Evolutionary conservation across 2,113 vertebrate genomes (phyloP).

Genomic region (Dunckerocampus dactyliophorus): DNA sequence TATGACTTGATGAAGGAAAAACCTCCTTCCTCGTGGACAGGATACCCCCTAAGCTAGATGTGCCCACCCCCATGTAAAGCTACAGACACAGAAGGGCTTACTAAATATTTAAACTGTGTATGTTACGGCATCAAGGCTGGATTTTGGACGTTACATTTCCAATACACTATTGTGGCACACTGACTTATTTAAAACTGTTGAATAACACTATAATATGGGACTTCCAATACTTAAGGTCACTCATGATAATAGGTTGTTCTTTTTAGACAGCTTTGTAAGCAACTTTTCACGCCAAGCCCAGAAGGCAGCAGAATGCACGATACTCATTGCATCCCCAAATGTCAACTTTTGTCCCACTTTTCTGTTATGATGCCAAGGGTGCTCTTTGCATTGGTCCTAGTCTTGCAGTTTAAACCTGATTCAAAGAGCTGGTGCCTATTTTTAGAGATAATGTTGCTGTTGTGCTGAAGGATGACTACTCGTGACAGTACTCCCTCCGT

Average conservation of each 20-base stretch:
- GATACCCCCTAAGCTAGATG: no score
- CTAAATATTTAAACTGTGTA: no score
- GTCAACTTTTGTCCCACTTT: constrained; percentile 21
- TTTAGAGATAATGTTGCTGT: constrained; percentile 35
- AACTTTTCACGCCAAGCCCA: neutral
- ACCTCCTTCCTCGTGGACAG: no score
- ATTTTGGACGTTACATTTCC: no score
- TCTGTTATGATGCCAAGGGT: constrained; percentile 4
- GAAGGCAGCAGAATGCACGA: neutral
- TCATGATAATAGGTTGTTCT: constrained; percentile 8
- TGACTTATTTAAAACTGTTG: neutral
- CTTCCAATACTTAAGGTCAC: no score
- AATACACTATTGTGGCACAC: neutral
- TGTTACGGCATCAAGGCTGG: no score
- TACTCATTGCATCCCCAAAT: constrained; percentile 4
- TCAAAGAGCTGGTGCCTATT: constrained; percentile 37
- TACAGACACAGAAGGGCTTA: no score
- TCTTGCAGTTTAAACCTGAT: constrained; percentile 36
- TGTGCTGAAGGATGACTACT: constrained; percentile 30
- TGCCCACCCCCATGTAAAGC: no score
- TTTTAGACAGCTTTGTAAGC: constrained; percentile 10
- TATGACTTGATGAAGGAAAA: no score
- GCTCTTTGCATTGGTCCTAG: constrained; percentile 24
- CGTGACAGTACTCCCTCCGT: constrained; percentile 26
- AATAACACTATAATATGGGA: neutral